Evolutionary conservation across 2,113 vertebrate genomes (phyloP).

Genomic region (Rhinolophus sinicus): DNA sequence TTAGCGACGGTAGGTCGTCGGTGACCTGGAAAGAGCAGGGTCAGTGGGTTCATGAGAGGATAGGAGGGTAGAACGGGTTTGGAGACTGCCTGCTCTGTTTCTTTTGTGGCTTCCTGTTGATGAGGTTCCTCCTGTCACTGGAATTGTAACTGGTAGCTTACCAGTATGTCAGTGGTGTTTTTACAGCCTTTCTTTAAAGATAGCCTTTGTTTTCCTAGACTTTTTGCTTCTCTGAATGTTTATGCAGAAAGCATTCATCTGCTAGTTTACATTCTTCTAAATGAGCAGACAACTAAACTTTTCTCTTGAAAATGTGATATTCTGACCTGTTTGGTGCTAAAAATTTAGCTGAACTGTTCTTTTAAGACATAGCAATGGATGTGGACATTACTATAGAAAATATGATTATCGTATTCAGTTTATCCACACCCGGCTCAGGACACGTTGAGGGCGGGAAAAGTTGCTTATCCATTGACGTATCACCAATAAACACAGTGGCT

Average conservation of each 20-base stretch:
- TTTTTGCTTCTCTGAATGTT: neutral
- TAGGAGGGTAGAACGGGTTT: neutral
- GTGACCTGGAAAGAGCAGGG: neutral
- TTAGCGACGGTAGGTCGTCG: neutral
- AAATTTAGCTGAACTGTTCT: neutral
- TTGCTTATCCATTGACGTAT: neutral
- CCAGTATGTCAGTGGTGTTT: neutral
- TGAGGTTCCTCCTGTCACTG: neutral
- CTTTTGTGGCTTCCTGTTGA: neutral
- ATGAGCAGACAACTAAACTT: neutral
- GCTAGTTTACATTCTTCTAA: neutral
- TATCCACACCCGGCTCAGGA: neutral
- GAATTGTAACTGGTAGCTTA: neutral
- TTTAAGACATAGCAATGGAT: neutral
- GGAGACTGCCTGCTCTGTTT: neutral
- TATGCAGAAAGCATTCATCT: neutral
- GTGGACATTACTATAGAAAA: neutral
- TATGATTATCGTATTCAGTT: neutral
- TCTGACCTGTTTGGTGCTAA: neutral
- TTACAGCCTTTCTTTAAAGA: neutral
- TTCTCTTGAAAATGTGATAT: neutral
- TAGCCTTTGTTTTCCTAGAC: neutral
- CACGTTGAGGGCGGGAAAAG: neutral
- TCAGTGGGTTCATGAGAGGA: neutral
- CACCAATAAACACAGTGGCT: neutral